Evolutionary conservation across 2,797 vertebrate species (phyloP), one percentile per base, ranked within the genome.

Genomic region (Malurus leucopterus): DNA sequence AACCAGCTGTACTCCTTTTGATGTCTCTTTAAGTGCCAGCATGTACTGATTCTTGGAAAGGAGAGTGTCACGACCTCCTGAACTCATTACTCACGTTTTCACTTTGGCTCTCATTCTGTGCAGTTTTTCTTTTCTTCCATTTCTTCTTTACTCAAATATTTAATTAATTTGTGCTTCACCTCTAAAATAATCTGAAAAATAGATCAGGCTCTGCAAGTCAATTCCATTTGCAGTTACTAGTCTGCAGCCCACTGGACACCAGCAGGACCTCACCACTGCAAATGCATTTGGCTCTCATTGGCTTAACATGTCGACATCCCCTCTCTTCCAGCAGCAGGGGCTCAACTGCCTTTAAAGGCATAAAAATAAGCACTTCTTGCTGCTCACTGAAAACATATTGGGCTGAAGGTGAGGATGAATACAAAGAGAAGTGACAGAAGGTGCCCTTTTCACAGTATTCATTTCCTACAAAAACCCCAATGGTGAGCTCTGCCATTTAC

Each of bases 91-190:
- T 68, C 4, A 2, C 21, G 36, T 89, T 58, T 84, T 83, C 43
- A 51, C 17, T 54, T 49, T 46, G 19, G 22, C 11, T 79, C 23
- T 65, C 27, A 34, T 59, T 77, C 51, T 70, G 5, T 27, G 34
- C 4, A 32, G 3, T 19, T 68, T 30, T 72, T n/a, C 1, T 36
- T 18, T 20, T 40, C 34, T 8, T 58, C 3, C 22, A 2, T 41
- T 41, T 4, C 32, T 34, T 36, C 32, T 23, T 58, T 38, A 49
- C 54, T 58, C 49, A 78, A 88, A 50, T 82, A 86, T 70, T 88
- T 76, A 58, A 84, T 86, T 76, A 65, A 64, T 71, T 73, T 84
- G 32, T 53, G 32, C 54, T 86, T 77, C n/a, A 46, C 47, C 13
- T 71, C n/a, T 70, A 41, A 76, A 76, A 61, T 51, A 2, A 78